Evolutionary conservation across 1,140 invertebrate species (phyloP), one percentile per base, ranked within the genome.

Genomic region (Hydropsyche tenuis): DNA sequence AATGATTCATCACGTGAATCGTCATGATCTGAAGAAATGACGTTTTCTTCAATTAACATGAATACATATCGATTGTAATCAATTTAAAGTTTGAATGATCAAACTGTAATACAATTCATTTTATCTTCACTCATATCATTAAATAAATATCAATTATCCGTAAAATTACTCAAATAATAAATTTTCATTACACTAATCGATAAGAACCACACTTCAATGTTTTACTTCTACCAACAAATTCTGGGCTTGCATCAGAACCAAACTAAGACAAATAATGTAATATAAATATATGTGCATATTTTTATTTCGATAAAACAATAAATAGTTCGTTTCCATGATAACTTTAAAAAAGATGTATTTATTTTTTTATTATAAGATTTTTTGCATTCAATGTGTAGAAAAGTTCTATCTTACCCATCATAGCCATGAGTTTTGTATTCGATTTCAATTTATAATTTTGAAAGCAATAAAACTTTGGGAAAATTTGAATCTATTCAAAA

Each of bases 251-350:
- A 43, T 25, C 65, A 68, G 65, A 68, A 68, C 65, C 65, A 68
- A 68, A 45, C 65, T 48, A 16, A 68, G 65, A 68, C 65, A 68
- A 68, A 68, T 68, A 68, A 68, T 68, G 45, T 65, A 65, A 18
- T 42, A 65, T 65, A 65, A 16, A 45, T 53, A 42, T 43, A n/a
- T 65, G 30, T 65, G 63, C 37, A 65, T 65, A 65, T 65, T 65
- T 65, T 65, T 60, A 25, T 65, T 65, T 42, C 9, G n/a, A 65
- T 25, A 22, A 60, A 60, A 1, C 23, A 60, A 25, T 22, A 23
- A 56, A 56, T 51, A 51, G 46, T 51, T 51, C 18, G 46, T 51
- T 51, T 37, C 30, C 30, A 37, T 9, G 30, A 37, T 37, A 37
- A 37, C 30, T 37, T 3, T 4, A 37, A 37, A 37, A 9, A 37